Conservation (phyloP, 2,113 vertebrate species). For the Himantopus leucocephalus region DNA sequence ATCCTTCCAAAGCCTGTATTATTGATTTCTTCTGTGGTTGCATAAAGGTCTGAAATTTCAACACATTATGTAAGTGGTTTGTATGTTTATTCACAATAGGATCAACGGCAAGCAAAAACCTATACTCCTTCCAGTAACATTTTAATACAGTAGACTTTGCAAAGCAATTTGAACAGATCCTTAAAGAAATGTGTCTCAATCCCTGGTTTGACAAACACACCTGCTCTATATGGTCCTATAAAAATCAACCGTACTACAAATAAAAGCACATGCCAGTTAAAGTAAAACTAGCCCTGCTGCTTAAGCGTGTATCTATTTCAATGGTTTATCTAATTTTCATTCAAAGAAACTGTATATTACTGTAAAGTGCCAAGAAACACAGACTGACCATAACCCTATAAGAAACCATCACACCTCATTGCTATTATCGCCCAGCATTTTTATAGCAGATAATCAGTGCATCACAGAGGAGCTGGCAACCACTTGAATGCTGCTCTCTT, state of each 20-base stretch:
- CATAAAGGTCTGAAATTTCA: constrained; percentile 56
- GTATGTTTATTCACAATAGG: not conserved
- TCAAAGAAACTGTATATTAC: not conserved
- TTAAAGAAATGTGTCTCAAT: not conserved
- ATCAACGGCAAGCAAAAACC: not conserved
- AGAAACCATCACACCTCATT: not conserved
- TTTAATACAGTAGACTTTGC: not conserved
- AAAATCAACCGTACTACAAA: not conserved
- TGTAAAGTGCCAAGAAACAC: not conserved
- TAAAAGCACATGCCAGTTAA: not conserved
- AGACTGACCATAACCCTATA: not conserved
- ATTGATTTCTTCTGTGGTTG: constrained; percentile 26
- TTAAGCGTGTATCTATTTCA: not conserved
- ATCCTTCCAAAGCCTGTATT: constrained; percentile 92
- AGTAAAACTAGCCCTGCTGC: not conserved
- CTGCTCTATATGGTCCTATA: not conserved
- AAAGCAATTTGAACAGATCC: not conserved
- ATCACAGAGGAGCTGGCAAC: not conserved
- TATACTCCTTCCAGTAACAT: not conserved
- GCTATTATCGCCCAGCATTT: not conserved
- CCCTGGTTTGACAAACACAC: not conserved
- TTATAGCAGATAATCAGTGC: not conserved
- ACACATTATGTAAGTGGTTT: not conserved
- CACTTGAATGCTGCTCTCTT: not conserved
- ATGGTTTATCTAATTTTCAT: not conserved